phyloP scores from a whole-genome alignment of 2,113 vertebrate species.

The Zootoca vivipara region DNA sequence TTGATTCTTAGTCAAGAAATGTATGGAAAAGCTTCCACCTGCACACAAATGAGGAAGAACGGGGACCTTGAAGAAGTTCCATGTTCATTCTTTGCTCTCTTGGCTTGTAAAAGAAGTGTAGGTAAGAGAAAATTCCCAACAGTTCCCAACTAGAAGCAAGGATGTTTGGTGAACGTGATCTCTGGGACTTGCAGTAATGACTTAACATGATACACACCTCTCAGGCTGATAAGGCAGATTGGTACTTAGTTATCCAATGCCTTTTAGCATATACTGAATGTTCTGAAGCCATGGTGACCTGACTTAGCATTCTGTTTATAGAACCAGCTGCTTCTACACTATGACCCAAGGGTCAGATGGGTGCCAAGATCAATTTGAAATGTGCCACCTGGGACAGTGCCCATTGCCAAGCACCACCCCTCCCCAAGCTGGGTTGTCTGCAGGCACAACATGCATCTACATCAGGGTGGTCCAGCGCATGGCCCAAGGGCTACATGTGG shows the following conservation, averaged over 20 bases:
- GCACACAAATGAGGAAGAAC: background rate
- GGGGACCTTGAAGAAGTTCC: background rate
- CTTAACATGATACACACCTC: background rate
- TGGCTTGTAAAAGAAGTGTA: slow-evolving; percentile 25
- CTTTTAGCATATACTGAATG: background rate
- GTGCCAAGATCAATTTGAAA: too few species aligned
- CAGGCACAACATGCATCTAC: background rate
- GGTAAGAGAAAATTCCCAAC: slow-evolving; percentile 10
- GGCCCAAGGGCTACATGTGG: too few species aligned
- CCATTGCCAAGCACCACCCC: background rate
- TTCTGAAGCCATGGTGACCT: background rate
- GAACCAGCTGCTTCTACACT: background rate
- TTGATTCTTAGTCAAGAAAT: background rate
- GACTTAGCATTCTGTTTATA: background rate
- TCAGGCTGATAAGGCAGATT: background rate
- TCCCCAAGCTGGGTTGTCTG: background rate
- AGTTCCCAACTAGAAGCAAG: background rate
- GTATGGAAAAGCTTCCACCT: background rate
- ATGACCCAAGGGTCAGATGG: background rate
- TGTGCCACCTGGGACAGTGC: background rate
- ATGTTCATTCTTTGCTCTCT: background rate
- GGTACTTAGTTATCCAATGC: background rate
- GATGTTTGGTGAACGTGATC: background rate
- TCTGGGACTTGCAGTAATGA: background rate
- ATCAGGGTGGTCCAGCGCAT: too few species aligned